A percentile compares a stretch with the other conserved stretches of the same genome.
phyloP scores from a whole-genome alignment of 2,888 invertebrate genomes.

The Drosophila quinaria region DNA sequence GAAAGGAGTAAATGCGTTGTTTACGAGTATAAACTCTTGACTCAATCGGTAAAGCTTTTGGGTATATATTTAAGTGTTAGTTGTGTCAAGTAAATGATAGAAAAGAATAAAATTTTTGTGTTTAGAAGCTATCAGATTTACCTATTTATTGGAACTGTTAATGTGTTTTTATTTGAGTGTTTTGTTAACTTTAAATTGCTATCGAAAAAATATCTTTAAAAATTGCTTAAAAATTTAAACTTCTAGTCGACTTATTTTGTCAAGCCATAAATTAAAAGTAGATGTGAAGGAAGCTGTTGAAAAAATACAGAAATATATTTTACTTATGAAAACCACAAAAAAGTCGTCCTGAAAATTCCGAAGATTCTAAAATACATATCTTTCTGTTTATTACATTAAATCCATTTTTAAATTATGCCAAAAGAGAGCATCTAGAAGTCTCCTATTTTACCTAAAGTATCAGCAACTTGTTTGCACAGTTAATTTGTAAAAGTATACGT shows the following conservation, averaged over 20 bases:
- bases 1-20: conserved; percentile 6
- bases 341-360: too few relatives aligned
- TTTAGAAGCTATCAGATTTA: too few relatives aligned
- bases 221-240: not conserved
- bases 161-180: not conserved
- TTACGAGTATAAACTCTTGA: conserved; percentile 4
- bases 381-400: not conserved
- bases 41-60: not conserved
- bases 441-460: too few relatives aligned
- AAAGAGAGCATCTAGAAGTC: conserved; percentile 25
- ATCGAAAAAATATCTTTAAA: not conserved
- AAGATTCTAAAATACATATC: too few relatives aligned
- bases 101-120: not conserved
- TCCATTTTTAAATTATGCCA: not conserved
- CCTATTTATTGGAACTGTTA: not conserved
- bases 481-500: conserved; percentile 8
- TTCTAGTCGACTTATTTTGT: not conserved
- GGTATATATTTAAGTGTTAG: not conserved
- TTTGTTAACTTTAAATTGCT: not conserved
- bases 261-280: not conserved
- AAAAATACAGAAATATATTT: too few relatives aligned
- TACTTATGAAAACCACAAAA: too few relatives aligned
- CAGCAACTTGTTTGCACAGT: conserved; percentile 39
- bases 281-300: too few relatives aligned
- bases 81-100: not conserved